Evolutionary conservation across 2,113 vertebrate genomes (phyloP), one percentile per base, ranked within the genome.

Genomic region (Furnarius figulus): DNA sequence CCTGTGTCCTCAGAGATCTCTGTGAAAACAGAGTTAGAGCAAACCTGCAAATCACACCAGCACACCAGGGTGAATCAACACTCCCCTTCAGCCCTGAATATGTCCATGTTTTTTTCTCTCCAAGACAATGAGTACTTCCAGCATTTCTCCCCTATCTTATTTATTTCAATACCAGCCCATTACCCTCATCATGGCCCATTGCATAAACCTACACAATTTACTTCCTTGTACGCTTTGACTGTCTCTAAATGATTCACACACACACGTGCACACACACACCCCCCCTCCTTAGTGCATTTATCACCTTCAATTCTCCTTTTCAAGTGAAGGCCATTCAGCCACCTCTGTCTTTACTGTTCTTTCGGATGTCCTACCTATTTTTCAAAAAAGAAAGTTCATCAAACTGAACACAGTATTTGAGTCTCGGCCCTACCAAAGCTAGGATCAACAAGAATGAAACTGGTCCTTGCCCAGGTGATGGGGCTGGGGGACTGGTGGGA

Each of bases 1-100:
- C 99, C 99, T 13, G 97, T 78, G 78, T 99, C 99, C 91, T 99
- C 99, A 65, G 98, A 97, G 89, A 97, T 95, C 97, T 99, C 99
- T 99, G 98, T 85, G 70, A 52, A 95, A 94, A 93, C 20, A 72
- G 39, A 95, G 75, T 4, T 5, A 84, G 28, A 85, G 70, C 30
- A 87, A 89, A 93, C 10, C 6, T 39, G 30, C 63, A 67, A 80
- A 49, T 80, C 33, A 68, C 52, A 68, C 12, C 30, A 61, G 65
- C n/a, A 28, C 42, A n/a, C 21, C 20, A 73, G 0, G 11, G 50
- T 1, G 6, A 31, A 67, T 50, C 55, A 40, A 46, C 59, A 58
- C 10, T 10, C 15, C 17, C 40, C 28, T 89, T 62, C 18, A 52
- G 73, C 39, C 33, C 39, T 49, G 42, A 67, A 21, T 9, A 72